These are phyloP conservation scores for Norana najaformis DNA, from an alignment of 2,888 invertebrate genomes.

Conservation along the genomic window DNA sequence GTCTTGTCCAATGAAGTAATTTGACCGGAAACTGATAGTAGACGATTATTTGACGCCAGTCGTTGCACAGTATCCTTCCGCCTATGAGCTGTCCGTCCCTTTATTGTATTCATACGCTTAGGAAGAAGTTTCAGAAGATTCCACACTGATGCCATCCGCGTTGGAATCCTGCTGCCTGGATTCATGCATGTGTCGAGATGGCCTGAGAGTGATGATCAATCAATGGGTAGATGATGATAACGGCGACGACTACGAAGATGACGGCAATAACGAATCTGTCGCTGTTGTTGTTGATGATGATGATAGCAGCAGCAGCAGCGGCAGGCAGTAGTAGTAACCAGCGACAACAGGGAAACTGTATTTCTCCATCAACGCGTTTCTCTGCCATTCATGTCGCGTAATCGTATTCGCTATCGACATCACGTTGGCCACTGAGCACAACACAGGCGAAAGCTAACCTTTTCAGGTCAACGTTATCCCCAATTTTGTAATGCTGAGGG, in stretches of 20 bases:
- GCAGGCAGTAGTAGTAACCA: too few relatives aligned
- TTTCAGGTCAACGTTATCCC: too few relatives aligned
- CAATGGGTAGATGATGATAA: background rate
- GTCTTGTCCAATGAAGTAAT: background rate
- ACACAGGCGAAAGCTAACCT: too few relatives aligned
- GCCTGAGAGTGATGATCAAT: background rate
- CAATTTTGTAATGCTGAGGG: too few relatives aligned
- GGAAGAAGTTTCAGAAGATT: background rate
- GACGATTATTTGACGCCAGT: background rate
- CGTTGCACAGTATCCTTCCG: background rate
- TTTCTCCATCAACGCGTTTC: too few relatives aligned
- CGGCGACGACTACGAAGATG: background rate
- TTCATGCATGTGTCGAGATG: background rate
- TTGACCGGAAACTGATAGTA: background rate
- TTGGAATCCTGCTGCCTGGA: background rate
- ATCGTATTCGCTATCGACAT: too few relatives aligned
- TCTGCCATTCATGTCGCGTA: too few relatives aligned
- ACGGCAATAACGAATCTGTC: background rate
- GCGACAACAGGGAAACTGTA: too few relatives aligned
- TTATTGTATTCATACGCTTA: background rate
- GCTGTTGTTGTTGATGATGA: too few relatives aligned
- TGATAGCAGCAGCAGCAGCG: too few relatives aligned
- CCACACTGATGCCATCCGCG: background rate
- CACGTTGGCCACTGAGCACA: too few relatives aligned
- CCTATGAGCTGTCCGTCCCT: background rate